Evolutionary conservation across 2,797 vertebrate genomes (phyloP).

Genomic region (Picus viridis): DNA sequence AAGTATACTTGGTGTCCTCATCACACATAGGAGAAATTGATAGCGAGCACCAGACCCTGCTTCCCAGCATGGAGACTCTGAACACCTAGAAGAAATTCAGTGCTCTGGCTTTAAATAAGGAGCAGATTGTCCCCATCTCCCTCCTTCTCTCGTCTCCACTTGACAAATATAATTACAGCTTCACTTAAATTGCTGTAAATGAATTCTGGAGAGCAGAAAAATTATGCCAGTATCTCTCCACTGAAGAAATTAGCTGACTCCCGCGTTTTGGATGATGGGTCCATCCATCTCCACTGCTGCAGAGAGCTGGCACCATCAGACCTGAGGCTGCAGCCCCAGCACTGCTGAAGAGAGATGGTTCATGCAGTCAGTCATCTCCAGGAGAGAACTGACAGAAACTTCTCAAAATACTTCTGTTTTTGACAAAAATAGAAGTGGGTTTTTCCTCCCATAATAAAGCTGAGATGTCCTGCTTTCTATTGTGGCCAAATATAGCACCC

Average conservation of each 20-base stretch:
- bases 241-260: conserved; percentile 48
- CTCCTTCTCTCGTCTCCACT: neutral
- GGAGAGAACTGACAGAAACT: neutral
- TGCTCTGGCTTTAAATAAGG: neutral
- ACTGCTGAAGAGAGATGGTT: neutral
- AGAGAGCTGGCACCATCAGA: neutral
- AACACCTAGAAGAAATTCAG: neutral
- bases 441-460: too few relatives aligned
- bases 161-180: conserved; percentile 46
- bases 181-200: conserved; percentile 27
- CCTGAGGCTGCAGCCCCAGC: neutral
- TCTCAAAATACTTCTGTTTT: neutral
- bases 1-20: neutral
- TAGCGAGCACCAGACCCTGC: neutral
- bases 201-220: conserved; percentile 20
- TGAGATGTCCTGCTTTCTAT: neutral
- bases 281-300: conserved; percentile 38
- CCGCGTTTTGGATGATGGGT: neutral
- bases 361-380: neutral
- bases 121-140: neutral
- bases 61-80: neutral
- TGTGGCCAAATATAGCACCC: neutral
- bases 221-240: neutral
- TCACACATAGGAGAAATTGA: neutral
- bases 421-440: rapidly evolving